A percentile compares a stretch with the other conserved stretches of the same genome.
These are phyloP conservation scores for Urocitellus parryii DNA, from an alignment of 2,113 vertebrate genomes.

Conservation along the genomic window DNA sequence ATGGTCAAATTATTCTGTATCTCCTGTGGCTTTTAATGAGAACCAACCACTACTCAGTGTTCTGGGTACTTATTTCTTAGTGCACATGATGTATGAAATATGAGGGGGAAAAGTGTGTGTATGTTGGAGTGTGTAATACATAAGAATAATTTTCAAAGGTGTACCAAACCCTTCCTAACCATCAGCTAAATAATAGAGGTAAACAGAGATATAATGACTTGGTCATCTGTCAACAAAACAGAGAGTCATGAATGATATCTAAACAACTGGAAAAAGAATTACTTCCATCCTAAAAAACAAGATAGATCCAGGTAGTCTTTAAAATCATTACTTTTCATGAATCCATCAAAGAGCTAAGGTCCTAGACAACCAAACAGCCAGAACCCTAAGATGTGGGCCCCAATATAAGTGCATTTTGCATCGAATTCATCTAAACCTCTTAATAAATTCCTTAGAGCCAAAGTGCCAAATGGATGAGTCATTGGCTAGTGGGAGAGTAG, in stretches of 20 bases:
- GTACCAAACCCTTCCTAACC: conserved; percentile 15
- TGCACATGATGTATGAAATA: background rate
- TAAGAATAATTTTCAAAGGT: conserved; percentile 57
- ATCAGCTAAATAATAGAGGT: background rate
- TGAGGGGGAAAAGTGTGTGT: background rate
- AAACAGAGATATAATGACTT: background rate
- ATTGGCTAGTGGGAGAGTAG: background rate
- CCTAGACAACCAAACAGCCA: background rate
- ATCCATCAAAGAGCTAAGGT: background rate
- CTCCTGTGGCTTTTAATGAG: conserved; percentile 53
- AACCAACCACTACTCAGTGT: conserved; percentile 16
- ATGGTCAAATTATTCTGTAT: conserved; percentile 52
- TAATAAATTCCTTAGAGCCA: conserved; percentile 32
- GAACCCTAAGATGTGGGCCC: background rate
- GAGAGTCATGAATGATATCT: conserved; percentile 20
- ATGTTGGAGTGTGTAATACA: background rate
- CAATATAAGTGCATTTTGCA: background rate
- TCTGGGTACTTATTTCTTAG: background rate
- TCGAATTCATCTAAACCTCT: background rate
- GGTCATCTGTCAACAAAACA: conserved; percentile 24
- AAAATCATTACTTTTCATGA: conserved; percentile 45
- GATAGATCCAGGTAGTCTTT: background rate
- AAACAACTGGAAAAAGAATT: conserved; percentile 1
- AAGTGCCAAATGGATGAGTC: background rate
- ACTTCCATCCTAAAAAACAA: conserved; percentile 4